Conservation (phyloP, 2,113 vertebrate genomes). For the Artemisiospiza belli region DNA sequence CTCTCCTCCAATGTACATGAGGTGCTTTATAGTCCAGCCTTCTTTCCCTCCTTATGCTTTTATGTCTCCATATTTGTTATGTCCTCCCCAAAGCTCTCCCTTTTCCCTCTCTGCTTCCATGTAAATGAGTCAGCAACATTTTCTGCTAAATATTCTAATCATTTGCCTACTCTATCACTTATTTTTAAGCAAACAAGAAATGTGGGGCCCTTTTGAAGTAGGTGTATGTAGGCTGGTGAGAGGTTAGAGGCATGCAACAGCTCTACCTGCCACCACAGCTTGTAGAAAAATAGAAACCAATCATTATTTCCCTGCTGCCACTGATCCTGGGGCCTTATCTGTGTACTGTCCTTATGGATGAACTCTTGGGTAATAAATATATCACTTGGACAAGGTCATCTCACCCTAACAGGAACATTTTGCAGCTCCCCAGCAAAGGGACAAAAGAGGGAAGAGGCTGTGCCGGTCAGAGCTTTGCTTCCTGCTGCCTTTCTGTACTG, state of each 20-base stretch:
- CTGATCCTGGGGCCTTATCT: not conserved
- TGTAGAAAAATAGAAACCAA: not conserved
- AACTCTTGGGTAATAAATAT: not conserved
- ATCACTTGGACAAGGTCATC: not conserved
- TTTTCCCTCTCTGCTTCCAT: not conserved
- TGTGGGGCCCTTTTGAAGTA: not conserved
- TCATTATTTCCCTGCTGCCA: not conserved
- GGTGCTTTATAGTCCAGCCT: not conserved
- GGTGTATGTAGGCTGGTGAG: not conserved
- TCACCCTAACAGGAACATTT: not conserved
- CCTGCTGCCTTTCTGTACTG: not conserved
- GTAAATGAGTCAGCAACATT: not conserved
- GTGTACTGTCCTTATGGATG: not conserved
- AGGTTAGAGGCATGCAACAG: not conserved
- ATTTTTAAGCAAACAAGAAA: not conserved
- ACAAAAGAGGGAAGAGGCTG: not conserved
- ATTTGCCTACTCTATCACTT: not conserved
- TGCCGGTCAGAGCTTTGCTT: not conserved
- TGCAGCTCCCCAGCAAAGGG: not conserved
- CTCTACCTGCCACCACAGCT: not conserved
- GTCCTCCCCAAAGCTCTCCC: not conserved
- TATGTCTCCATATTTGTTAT: not conserved
- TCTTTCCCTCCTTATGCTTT: not conserved
- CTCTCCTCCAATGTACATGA: not conserved
- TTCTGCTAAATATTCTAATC: not conserved